Percentiles rank a stretch among this genome's conserved stretches.
These are phyloP conservation scores for Nomada ruficornis DNA, from an alignment of 2,888 invertebrate species.

Conservation along the genomic window DNA sequence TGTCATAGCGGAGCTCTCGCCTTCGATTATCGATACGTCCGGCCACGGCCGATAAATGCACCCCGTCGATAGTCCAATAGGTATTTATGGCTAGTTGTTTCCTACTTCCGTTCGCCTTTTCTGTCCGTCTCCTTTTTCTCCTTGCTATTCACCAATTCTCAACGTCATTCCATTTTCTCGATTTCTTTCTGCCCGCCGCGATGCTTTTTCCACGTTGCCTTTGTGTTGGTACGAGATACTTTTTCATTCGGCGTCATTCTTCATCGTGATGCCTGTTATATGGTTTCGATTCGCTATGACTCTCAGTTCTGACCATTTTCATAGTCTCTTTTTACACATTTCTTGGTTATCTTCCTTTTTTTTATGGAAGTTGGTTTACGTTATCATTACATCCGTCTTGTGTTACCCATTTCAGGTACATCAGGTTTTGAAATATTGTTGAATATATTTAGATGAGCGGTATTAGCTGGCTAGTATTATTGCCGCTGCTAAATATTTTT, in stretches of 20 bases:
- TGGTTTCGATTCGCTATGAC: no score
- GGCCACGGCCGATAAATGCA: conserved; percentile 51
- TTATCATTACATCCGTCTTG: no score
- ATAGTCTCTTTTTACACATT: no score
- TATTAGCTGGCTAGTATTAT: no score
- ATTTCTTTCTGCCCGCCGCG: background rate
- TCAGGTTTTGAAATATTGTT: no score
- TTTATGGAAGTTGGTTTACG: no score
- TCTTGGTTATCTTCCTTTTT: no score
- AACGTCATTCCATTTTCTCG: background rate
- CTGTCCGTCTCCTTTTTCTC: background rate
- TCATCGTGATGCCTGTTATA: conserved; percentile 6
- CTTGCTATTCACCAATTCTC: conserved; percentile 1
- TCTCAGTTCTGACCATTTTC: no score
- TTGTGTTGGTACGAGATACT: background rate
- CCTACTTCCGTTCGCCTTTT: conserved; percentile 56
- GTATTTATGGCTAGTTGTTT: conserved; percentile 69
- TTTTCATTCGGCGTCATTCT: conserved; percentile 3
- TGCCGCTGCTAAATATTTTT: no score
- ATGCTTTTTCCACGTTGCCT: background rate
- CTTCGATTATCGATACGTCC: conserved; percentile 72
- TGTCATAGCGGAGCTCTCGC: conserved; percentile 65
- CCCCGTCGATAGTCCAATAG: conserved; percentile 47
- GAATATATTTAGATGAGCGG: no score
- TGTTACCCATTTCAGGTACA: no score